phyloP scores from a whole-genome alignment of 2,888 invertebrate species.

The Scrobipalpa atriplicella region DNA sequence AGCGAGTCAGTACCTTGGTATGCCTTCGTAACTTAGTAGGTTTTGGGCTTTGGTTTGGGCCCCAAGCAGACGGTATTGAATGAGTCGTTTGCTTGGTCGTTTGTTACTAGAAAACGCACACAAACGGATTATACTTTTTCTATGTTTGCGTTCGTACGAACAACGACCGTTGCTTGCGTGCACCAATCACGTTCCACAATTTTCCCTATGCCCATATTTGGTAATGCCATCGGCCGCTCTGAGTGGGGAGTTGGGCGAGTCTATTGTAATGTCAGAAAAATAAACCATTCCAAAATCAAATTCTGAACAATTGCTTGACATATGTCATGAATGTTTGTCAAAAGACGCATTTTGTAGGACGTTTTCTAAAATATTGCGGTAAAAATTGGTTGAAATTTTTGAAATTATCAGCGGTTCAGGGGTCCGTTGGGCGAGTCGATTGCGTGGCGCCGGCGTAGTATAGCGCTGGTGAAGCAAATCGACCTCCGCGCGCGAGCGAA shows the following conservation, averaged over 20 bases:
- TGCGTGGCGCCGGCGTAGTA: conserved; percentile 62
- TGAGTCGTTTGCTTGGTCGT: conserved; percentile 66
- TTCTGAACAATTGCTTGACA: conserved; percentile 58
- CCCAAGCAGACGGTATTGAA: conserved; percentile 48
- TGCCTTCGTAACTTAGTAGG: conserved; percentile 9
- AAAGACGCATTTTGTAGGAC: conserved; percentile 50
- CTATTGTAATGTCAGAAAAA: conserved; percentile 58
- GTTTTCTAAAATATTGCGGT: conserved; percentile 50
- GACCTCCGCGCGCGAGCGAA: conserved; percentile 64
- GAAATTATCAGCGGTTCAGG: conserved; percentile 56
- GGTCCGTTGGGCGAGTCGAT: conserved; percentile 71
- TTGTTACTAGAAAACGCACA: conserved; percentile 53
- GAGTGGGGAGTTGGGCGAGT: conserved; percentile 79
- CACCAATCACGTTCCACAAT: conserved; percentile 86
- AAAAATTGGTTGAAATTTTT: conserved; percentile 52
- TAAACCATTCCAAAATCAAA: conserved; percentile 61
- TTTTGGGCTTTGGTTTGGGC: neutral
- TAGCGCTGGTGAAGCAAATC: conserved; percentile 68
- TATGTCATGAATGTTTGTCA: conserved; percentile 49
- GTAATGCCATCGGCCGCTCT: conserved; percentile 85
- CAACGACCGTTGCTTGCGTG: conserved; percentile 76
- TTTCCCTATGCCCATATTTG: conserved; percentile 92
- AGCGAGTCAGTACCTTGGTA: neutral
- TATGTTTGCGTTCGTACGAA: conserved; percentile 60
- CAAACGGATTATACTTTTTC: conserved; percentile 42